A percentile compares a stretch with the other conserved stretches of the same genome.
Conservation (phyloP, 2,797 vertebrate species). For the Poliocrania exsul region DNA sequence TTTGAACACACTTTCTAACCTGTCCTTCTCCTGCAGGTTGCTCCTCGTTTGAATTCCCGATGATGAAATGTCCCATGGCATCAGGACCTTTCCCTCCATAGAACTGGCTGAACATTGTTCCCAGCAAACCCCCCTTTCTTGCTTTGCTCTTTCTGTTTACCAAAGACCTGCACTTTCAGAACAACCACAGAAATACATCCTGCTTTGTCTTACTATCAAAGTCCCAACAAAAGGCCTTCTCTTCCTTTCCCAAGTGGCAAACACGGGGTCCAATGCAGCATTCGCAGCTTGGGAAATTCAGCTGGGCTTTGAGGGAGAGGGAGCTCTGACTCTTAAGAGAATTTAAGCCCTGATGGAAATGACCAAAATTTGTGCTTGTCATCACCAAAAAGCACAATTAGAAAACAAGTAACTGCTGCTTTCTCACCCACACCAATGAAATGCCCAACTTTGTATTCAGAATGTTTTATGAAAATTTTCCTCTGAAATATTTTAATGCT, state of each 20-base stretch:
- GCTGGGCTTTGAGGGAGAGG: slow-evolving; percentile 11
- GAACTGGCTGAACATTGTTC: slow-evolving; percentile 15
- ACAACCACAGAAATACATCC: slow-evolving; percentile 55
- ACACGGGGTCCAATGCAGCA: background rate
- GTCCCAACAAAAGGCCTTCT: slow-evolving; percentile 41
- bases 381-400: background rate
- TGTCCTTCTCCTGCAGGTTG: slow-evolving; percentile 81
- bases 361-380: slow-evolving; percentile 46
- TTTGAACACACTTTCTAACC: background rate
- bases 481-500: slow-evolving; percentile 67
- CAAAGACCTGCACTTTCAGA: slow-evolving; percentile 86
- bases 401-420: background rate
- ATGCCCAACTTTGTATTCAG: slow-evolving; percentile 65
- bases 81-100: slow-evolving; percentile 23
- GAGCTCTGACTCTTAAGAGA: background rate
- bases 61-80: slow-evolving; percentile 78
- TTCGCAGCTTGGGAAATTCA: background rate
- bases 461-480: slow-evolving; percentile 72
- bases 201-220: slow-evolving; percentile 45
- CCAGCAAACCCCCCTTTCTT: slow-evolving; percentile 70
- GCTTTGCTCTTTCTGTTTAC: slow-evolving; percentile 66
- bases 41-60: slow-evolving; percentile 97
- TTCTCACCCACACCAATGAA: slow-evolving; percentile 18
- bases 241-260: background rate
- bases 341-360: background rate